Evolutionary conservation across 2,797 vertebrate species (phyloP), one percentile per base, ranked within the genome.

Genomic region (Macropodus opercularis): DNA sequence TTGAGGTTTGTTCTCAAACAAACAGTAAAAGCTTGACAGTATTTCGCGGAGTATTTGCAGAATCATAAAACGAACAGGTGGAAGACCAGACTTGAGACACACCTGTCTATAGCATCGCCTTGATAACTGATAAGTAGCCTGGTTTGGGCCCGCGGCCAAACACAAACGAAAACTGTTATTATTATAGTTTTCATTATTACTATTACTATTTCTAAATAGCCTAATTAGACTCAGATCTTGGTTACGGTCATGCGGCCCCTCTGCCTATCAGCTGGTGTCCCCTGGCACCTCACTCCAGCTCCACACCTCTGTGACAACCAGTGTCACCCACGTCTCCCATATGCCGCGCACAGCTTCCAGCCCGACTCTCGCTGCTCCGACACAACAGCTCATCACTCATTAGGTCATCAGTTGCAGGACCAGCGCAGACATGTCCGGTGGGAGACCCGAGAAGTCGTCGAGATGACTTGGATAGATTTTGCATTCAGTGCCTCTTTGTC

Each of bases 31-130:
- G 49, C 27, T 36, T 69, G 39, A 66, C 79, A 78, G 70, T 85
- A 68, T 69, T 56, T 47, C 44, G 49, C 26, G 52, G 59, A 75
- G 68, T 91, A 90, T 91, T 87, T 90, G 81, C 87, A 54, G 85
- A 80, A 80, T 79, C 86, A 90, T 94, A 94, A 94, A 94, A 89
- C 6, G 75, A 91, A 88, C 93, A 94, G 93, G 89, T 94, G 93
- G 87, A 79, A 89, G 88, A 74, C 87, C 63, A 67, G 85, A 43
- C 46, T 18, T 48, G 66, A 68, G 85, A 76, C 87, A 84, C 92
- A 93, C 92, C 92, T 93, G 91, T 85, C 85, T 63, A 19, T 11
- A 61, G 57, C 62, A 60, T 64, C 76, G 72, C 52, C 62, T 43
- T 40, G 69, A 71, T 76, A 87, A 88, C 86, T 63, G 91, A 91